Evolutionary conservation across 1,140 invertebrate species (phyloP), one percentile per base, ranked within the genome.

Genomic region (Phocides pigmalion): DNA sequence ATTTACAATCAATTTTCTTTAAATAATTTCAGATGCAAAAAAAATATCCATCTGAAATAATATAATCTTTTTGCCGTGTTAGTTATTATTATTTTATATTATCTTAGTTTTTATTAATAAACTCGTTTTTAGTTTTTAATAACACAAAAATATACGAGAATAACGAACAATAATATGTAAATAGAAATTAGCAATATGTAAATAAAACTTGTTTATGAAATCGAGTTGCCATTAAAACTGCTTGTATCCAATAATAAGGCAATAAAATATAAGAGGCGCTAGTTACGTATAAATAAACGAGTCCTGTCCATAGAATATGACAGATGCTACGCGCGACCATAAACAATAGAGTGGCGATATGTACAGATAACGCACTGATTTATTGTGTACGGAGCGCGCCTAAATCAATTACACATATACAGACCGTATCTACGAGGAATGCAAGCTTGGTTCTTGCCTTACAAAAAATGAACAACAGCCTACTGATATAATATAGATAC

Each of bases 341-440:
- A 82, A 78, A 82, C 80, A 82, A 82, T 82, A 66, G 73, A 78
- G 71, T 70, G 72, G 70, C 74, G 80, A 80, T 82, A 79, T 62
- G 70, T 53, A 63, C 62, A 70, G 77, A 80, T 80, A 82, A 74
- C 62, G 61, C 32, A 47, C 65, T 80, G 77, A 82, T 82, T 82
- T 82, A 82, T 82, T 54, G 75, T 72, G 47, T 69, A 37, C 65
- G 42, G 42, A 72, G 70, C 68, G 68, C 70, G 68, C 62, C 75
- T 76, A 73, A 80, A 82, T 78, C 80, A 80, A 78, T 82, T 78
- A 35, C 32, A 35, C 32, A n/a, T 44, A 79, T 63, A 62, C 17
- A 64, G 73, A 70, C 68, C 58, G 53, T 59, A 61, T 67, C 37
- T 50, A 41, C 41, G 37, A 14, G 11, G 12, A 42, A 42, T 53